Evolutionary conservation across 2,888 invertebrate genomes (phyloP), one percentile per base, ranked within the genome.

Genomic region (Sisyra terminalis): DNA sequence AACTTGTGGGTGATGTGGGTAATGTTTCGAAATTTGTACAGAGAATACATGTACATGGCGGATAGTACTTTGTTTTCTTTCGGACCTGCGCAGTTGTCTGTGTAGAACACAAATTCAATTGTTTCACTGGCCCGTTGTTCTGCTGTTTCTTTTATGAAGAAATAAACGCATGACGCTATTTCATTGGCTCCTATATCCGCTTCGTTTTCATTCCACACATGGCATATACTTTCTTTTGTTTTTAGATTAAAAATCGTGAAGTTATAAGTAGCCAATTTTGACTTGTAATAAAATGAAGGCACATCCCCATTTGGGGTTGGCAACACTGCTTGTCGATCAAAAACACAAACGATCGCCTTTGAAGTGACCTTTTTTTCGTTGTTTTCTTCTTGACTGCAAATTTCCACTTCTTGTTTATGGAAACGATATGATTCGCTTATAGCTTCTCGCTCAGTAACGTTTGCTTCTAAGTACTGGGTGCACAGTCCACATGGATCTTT

Each of bases 31-130:
- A 29, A 15, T 38, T 38, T 38, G n/a, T n/a, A n/a, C 15, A 43
- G 11, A 36, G 15, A 24, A 39, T 43, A 43, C 15, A 43, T 24
- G 29, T 38, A 38, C 38, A 43, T 43, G 16, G 24, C 11, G 14
- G 11, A 10, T 10, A 43, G 39, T 29, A 17, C 38, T 29, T 38
- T 43, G n/a, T 43, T 43, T 11, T 43, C 29, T 13, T 38, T 43
- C 24, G 38, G 43, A 8, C 30, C 18, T 11, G 16, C 18, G 16
- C 30, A 43, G 15, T 38, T 43, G 29, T 43, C 38, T 11, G 29
- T 18, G 39, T 43, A 39, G 16, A 39, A 10, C 11, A 18, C 11
- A 8, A 39, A n/a, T 11, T 34, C n/a, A n/a, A n/a, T n/a, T n/a
- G n/a, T n/a, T n/a, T n/a, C n/a, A n/a, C n/a, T n/a, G n/a, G n/a